Conservation (phyloP, 2,888 invertebrate species). For the Phyllotreta cruciferae region DNA sequence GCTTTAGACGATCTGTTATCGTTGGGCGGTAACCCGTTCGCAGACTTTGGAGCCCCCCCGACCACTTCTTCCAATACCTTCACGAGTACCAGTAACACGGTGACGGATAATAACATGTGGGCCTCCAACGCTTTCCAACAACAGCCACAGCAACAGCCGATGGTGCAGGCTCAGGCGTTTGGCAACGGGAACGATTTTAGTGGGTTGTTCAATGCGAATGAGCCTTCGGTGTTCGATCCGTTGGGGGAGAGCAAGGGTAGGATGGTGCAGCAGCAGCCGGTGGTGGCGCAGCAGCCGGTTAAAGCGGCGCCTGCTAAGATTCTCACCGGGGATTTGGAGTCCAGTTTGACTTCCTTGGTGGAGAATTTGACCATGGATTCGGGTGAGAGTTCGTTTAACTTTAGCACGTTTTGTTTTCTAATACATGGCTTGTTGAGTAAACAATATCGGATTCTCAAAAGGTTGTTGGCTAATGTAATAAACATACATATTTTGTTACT, state of each 20-base stretch:
- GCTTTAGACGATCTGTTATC: slow-evolving; percentile 86
- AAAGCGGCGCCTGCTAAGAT: slow-evolving; percentile 64
- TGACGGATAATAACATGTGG: slow-evolving; percentile 54
- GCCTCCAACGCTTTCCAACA: slow-evolving; percentile 34
- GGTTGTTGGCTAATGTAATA: slow-evolving; percentile 6
- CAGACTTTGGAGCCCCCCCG: slow-evolving; percentile 68
- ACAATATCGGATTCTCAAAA: neutral
- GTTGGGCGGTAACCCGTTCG: slow-evolving; percentile 82
- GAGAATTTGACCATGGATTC: slow-evolving; percentile 89
- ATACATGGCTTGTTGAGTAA: neutral
- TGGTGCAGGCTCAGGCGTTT: slow-evolving; percentile 42
- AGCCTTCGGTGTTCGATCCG: slow-evolving; percentile 65
- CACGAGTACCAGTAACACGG: slow-evolving; percentile 47
- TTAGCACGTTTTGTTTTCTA: neutral
- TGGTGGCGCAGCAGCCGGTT: slow-evolving; percentile 49
- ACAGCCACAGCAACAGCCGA: slow-evolving; percentile 20
- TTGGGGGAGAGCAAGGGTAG: slow-evolving; percentile 54
- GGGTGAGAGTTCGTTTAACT: slow-evolving; percentile 53
- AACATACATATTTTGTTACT: slow-evolving; percentile 10
- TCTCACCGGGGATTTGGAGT: slow-evolving; percentile 91
- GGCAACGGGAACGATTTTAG: slow-evolving; percentile 58
- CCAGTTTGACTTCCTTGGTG: slow-evolving; percentile 90
- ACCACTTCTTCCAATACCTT: slow-evolving; percentile 45
- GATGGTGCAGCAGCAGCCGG: slow-evolving; percentile 47
- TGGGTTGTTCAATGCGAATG: slow-evolving; percentile 62